Base-by-base conservation (phyloP, 2,113 vertebrate species). In the Oncorhynchus clarkii region DNA sequence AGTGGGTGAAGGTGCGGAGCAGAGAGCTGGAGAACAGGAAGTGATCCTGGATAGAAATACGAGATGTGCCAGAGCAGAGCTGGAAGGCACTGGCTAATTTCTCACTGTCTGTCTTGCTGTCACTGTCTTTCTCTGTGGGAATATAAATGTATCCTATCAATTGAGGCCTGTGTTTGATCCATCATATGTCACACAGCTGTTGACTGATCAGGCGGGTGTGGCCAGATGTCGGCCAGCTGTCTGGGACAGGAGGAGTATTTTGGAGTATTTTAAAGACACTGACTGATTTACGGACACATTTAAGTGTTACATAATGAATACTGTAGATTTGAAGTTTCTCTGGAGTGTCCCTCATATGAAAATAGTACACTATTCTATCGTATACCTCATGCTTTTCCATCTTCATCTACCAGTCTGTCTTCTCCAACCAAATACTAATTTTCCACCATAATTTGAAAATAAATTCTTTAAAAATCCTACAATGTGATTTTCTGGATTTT, bases 221-320 rank as follows among this genome's bases (percentile, higher is more conserved):
- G 48, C 65, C 65, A 69, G 49, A 34, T 39, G 74, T 3, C n/a
- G 49, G 45, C 48, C 48, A 68, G 66, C 73, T 67, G 73, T 67
- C 72, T 14, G 24, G 8, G 57, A 45, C 39, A 54, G 51, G 13
- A 16, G 4, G 16, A 54, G 51, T 18, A 18, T 54, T 5, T 4
- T 18, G 16, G 51, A 18, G 12, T 54, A 16, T 54, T 18, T 54
- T 54, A 16, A 54, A 54, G 16, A 54, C 51, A 54, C 9, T 45
- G 39, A 18, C 51, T 54, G 51, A 54, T 54, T 54, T 54, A 14
- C 5, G 16, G 51, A 54, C 51, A 54, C 12, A 18, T 54, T 14
- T 5, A 54, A 54, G 51, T 16, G 14, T 14, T 16, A 18, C 12
- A 18, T 18, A 45, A 45, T 45, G 39, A 45, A 45, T 11, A 45